Conservation (phyloP, 2,113 vertebrate species). For the Actinemys pallida region DNA sequence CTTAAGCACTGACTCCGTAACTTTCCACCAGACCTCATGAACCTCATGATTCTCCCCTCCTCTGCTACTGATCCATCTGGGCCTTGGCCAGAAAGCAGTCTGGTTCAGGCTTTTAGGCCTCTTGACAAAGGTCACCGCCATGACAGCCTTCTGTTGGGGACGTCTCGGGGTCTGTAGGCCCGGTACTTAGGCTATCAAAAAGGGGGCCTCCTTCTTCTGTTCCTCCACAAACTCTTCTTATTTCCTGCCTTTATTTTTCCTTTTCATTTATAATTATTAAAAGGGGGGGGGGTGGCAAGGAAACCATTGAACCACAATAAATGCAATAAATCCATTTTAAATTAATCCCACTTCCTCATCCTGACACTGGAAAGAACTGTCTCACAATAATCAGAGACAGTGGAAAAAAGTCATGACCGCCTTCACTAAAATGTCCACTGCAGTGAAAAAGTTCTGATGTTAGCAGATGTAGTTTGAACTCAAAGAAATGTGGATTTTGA, state of each 20-base stretch:
- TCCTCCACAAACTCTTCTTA: too few relatives aligned
- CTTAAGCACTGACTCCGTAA: too few relatives aligned
- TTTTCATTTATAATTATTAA: neutral
- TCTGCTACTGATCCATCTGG: too few relatives aligned
- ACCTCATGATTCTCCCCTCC: too few relatives aligned
- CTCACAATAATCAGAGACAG: neutral
- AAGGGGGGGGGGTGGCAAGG: neutral
- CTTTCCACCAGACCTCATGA: too few relatives aligned
- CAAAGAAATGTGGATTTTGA: neutral
- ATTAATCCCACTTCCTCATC: neutral
- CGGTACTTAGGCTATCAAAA: too few relatives aligned
- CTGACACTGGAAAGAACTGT: neutral
- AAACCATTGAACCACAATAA: neutral
- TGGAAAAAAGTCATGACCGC: neutral
- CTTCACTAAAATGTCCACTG: neutral
- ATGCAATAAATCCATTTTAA: neutral
- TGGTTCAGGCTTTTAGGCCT: too few relatives aligned
- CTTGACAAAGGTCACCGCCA: too few relatives aligned
- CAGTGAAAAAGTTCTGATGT: neutral
- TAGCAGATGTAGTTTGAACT: neutral
- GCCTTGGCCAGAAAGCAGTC: too few relatives aligned
- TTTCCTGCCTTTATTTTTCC: neutral
- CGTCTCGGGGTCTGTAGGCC: too few relatives aligned
- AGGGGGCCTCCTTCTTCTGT: too few relatives aligned
- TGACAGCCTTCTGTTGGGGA: too few relatives aligned